Conservation (phyloP, 1,140 invertebrate species). For the Oscheius sp. region DNA sequence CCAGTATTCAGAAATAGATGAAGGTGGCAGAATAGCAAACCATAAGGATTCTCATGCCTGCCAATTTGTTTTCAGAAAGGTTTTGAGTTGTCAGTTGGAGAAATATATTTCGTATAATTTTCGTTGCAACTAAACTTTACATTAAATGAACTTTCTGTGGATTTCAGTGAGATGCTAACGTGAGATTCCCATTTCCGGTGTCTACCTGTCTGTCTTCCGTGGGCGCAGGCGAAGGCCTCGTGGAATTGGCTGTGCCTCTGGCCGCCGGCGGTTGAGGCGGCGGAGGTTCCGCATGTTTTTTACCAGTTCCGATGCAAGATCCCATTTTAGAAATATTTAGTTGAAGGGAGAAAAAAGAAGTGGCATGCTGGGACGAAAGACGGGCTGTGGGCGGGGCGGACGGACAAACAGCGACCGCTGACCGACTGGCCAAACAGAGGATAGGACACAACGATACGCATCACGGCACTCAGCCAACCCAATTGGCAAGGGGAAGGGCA, state of each 20-base stretch:
- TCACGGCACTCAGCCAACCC: neutral
- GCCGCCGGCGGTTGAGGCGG: neutral
- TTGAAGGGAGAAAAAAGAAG: neutral
- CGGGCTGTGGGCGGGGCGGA: neutral
- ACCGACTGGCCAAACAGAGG: neutral
- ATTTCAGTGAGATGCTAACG: neutral
- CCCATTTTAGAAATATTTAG: slow-evolving; percentile 3
- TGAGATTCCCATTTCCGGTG: neutral
- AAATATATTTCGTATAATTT: too few species aligned
- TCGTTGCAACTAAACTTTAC: too few species aligned
- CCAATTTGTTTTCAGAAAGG: neutral
- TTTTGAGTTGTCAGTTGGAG: neutral
- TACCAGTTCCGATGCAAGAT: slow-evolving; percentile 25
- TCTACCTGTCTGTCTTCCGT: slow-evolving; percentile 3
- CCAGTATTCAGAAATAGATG: too few species aligned
- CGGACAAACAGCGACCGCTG: neutral
- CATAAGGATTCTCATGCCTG: too few species aligned
- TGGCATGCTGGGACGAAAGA: neutral
- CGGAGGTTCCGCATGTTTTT: neutral
- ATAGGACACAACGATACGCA: neutral
- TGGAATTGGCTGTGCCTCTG: neutral
- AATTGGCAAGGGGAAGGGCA: too few species aligned
- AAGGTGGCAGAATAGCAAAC: too few species aligned
- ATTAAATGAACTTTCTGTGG: too few species aligned
- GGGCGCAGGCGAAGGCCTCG: neutral